Percentiles rank a stretch among this genome's conserved stretches.
These are phyloP conservation scores for Sporophila hypoxantha DNA, from an alignment of 2,113 vertebrate species.

Conservation along the genomic window DNA sequence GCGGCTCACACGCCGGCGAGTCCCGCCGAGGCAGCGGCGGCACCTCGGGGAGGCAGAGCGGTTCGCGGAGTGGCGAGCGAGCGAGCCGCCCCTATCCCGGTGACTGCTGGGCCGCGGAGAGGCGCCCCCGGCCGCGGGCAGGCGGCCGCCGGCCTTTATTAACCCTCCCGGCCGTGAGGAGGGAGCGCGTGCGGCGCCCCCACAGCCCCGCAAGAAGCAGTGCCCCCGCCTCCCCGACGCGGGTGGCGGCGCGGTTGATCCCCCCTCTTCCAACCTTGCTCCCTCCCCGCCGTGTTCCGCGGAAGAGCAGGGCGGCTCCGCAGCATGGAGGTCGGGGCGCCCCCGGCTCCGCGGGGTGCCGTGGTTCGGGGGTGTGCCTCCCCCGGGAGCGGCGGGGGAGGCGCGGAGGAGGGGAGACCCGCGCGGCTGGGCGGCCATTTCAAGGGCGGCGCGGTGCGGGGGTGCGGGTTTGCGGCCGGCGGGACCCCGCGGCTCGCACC, in stretches of 20 bases:
- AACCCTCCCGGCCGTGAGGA: not conserved
- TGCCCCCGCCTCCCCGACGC: not conserved
- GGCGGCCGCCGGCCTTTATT: not conserved
- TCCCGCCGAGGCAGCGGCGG: not conserved
- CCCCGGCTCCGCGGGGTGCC: not conserved
- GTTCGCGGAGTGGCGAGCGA: not conserved
- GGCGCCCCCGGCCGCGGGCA: not conserved
- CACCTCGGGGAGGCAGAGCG: not conserved
- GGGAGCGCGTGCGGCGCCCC: not conserved
- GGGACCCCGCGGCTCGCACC: accelerated
- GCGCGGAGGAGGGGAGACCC: not conserved
- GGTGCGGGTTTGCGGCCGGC: not conserved
- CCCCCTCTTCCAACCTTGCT: not conserved
- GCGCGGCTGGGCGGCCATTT: not conserved
- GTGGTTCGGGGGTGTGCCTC: not conserved
- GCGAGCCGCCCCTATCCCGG: not conserved
- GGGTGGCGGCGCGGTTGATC: not conserved
- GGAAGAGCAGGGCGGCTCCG: not conserved
- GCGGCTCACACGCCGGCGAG: not conserved
- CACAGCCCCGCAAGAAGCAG: not conserved
- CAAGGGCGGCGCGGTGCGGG: not conserved
- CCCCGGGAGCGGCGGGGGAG: too few relatives aligned
- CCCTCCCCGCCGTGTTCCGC: not conserved
- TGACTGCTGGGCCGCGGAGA: too few relatives aligned
- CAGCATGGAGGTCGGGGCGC: too few relatives aligned